Evolutionary conservation across 2,797 vertebrate genomes (phyloP), one percentile per base, ranked within the genome.

Genomic region (Fundulus diaphanus): DNA sequence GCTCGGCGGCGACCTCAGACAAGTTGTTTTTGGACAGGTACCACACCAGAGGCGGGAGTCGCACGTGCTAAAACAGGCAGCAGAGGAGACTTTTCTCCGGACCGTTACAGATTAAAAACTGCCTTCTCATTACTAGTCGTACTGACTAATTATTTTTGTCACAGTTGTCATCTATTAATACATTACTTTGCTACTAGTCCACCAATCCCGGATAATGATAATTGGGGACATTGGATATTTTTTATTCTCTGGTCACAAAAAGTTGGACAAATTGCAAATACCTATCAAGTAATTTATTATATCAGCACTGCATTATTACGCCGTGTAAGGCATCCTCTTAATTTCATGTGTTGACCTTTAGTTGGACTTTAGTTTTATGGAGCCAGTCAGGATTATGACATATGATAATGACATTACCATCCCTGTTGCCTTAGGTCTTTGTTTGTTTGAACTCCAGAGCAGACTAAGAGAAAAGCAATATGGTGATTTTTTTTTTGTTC

Each of bases 11-110:
- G 81, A 92, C 92, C 92, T 92, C 91, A 92, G 90, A 94, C 90
- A 89, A 92, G 92, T 95, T 95, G 87, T 92, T 95, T 87, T 93
- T 94, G 93, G 94, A 94, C 83, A 90, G 90, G 87, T 85, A 92
- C 85, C 90, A 83, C 82, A 82, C 84, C 88, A 90, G 90, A 87
- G 88, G 84, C 83, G 33, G 85, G 84, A 90, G 86, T 91, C 77
- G 66, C 85, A 82, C 31, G 20, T 70, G 89, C 89, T 91, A 79
- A 87, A 88, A 70, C 82, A 82, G 87, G 83, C 86, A 77, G 81
- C 27, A 59, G 70, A 13, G 70, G 80, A 78, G 78, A 79, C 82
- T 84, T 89, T 88, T 87, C 84, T 81, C 81, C 75, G 78, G 83
- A 83, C 78, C 81, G 73, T 90, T 80, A 73, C 75, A 66, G 78